phyloP scores from a whole-genome alignment of 2,797 vertebrate species.

The Simalia tracyae region DNA sequence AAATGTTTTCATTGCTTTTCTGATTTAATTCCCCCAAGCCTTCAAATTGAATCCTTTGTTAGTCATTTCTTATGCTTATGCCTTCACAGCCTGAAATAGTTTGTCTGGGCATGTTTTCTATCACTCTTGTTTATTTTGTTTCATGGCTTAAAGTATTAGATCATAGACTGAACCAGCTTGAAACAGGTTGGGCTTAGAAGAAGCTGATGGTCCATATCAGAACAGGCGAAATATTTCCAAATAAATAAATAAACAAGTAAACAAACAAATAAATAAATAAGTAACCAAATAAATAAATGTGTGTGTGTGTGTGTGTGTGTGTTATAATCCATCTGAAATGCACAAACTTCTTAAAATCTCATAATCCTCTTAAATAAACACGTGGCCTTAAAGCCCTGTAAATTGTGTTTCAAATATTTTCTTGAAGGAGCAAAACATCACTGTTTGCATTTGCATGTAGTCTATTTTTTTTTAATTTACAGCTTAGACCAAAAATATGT shows the following conservation, averaged over 20 bases:
- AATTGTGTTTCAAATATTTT: conserved; percentile 26
- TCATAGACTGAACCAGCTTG: conserved; percentile 25
- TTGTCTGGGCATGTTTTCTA: conserved; percentile 58
- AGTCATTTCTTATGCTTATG: conserved; percentile 37
- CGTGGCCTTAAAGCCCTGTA: conserved; percentile 36
- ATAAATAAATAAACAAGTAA: background rate
- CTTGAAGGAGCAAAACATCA: background rate
- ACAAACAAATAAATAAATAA: too few relatives aligned
- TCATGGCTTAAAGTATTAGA: conserved; percentile 55
- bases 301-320: background rate
- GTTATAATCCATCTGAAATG: conserved; percentile 18
- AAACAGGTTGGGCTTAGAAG: conserved; percentile 44
- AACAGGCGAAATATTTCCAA: conserved; percentile 51
- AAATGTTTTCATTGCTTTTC: conserved; percentile 46
- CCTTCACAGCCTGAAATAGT: conserved; percentile 46
- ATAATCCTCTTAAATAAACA: conserved; percentile 50
- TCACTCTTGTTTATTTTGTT: conserved; percentile 45
- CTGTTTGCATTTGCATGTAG: background rate
- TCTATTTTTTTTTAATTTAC: background rate
- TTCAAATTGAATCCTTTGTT: conserved; percentile 46
- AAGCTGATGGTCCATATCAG: conserved; percentile 22
- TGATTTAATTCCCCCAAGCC: conserved; percentile 48
- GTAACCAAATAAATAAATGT: too few relatives aligned
- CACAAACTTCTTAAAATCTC: conserved; percentile 41
- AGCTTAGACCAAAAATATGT: background rate